These are phyloP conservation scores for Notothenia rossii DNA, from an alignment of 2,113 vertebrate species.

Conservation along the genomic window DNA sequence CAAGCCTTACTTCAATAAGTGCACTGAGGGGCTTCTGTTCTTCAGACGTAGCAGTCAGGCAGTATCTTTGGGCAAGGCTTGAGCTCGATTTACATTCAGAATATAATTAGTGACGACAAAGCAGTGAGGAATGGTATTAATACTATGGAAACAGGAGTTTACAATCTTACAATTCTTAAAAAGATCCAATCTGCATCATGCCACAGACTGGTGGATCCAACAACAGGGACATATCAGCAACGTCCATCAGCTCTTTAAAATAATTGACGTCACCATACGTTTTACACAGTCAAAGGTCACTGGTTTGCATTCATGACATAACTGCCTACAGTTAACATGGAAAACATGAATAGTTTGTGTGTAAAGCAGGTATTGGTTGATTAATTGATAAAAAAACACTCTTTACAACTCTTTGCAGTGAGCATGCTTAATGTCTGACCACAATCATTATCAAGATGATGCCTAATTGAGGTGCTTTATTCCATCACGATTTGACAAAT, in stretches of 20 bases:
- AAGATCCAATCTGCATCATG: not conserved
- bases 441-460: not conserved
- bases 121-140: not conserved
- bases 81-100: not conserved
- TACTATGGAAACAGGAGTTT: not conserved
- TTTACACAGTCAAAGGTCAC: not conserved
- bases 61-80: not conserved
- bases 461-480: not conserved
- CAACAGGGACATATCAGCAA: not conserved
- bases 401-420: too few species aligned
- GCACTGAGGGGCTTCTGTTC: constrained; percentile 1
- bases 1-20: constrained; percentile 1
- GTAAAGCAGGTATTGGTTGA: not conserved
- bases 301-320: not conserved
- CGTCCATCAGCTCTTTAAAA: not conserved
- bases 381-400: not conserved
- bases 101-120: not conserved
- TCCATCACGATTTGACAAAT: too few species aligned
- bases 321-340: not conserved
- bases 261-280: not conserved
- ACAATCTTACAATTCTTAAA: not conserved
- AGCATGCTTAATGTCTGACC: too few species aligned
- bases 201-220: not conserved
- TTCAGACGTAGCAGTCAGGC: not conserved
- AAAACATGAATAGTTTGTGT: not conserved